Base-by-base conservation (phyloP, 2,888 invertebrate genomes). In the Autographa pulchrina region DNA sequence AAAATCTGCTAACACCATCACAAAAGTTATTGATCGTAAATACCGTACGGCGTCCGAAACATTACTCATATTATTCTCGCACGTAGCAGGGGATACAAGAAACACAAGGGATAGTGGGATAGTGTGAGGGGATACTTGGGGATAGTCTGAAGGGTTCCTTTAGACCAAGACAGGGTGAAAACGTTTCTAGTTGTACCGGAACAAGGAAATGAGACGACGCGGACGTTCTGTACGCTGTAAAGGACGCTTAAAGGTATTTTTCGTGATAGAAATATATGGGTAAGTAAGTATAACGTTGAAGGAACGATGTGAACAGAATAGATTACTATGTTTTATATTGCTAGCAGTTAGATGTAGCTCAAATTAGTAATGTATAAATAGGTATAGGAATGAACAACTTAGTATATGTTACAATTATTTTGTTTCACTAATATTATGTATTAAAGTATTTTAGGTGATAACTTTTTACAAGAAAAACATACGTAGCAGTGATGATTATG, bases 21-120 rank as follows among this genome's bases (percentile, higher is more conserved):
- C 18, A 72, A 68, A 72, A 64, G 41, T 62, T 78, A 78, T 78
- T 78, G 77, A 79, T 78, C 77, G 79, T 78, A 78, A 78, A 75
- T 68, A 72, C 62, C 65, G 32, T 56, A 61, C 52, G 61, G 54
- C 54, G 65, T 72, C 68, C 75, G 68, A 72, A 79, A 78, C 62
- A 72, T 77, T 65, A 74, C 75, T 77, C 70, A 66, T 70, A 77
- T 74, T 78, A 78, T 63, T 72, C 62, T 70, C 72, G 72, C 79
- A 81, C 81, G 82, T 81, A 81, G 70, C 68, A 72, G 58, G 66
- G 62, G 61, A 60, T 59, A 65, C 76, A 72, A 70, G 74, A 25
- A 25, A 25, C 25, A 25, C 25, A 25, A 25, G 25, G 25, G 25
- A 25, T 25, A 25, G 25, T 25, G 1, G 72, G 71, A 60, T 64